phyloP scores from a whole-genome alignment of 2,888 invertebrate genomes.

The Euplagia quadripunctaria region DNA sequence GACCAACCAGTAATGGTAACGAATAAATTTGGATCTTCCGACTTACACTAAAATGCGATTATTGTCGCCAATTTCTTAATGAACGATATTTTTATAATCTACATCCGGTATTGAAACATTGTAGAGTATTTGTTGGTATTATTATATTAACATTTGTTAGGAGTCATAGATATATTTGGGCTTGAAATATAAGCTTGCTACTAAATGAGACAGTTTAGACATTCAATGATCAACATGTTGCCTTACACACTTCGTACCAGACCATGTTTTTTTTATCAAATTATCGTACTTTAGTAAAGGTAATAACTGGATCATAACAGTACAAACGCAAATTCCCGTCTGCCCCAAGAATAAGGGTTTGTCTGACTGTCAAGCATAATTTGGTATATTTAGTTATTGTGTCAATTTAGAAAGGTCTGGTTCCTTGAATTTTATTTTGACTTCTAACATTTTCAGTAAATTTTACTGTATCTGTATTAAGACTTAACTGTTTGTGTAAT shows the following conservation, averaged over 20 bases:
- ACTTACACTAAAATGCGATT: conserved; percentile 55
- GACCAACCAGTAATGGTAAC: conserved; percentile 59
- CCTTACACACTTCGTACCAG: background rate
- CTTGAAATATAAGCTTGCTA: background rate
- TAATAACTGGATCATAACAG: background rate
- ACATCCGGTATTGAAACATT: conserved; percentile 39
- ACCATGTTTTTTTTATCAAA: background rate
- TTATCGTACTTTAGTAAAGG: background rate
- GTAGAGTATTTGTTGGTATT: conserved; percentile 41
- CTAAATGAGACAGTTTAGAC: background rate
- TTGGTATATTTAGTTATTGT: background rate
- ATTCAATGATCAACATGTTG: background rate
- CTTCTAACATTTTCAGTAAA: background rate
- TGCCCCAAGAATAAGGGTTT: background rate
- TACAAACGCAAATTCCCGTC: background rate
- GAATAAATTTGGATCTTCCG: conserved; percentile 55
- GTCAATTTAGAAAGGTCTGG: background rate
- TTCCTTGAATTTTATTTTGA: background rate
- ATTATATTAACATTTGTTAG: conserved; percentile 14
- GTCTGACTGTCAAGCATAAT: no score
- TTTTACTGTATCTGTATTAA: background rate
- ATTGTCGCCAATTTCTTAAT: conserved; percentile 57
- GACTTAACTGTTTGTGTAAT: background rate
- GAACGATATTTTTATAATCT: conserved; percentile 25
- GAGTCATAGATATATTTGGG: background rate